Evolutionary conservation across 2,113 vertebrate species (phyloP).

Genomic region (Podocnemis expansa): DNA sequence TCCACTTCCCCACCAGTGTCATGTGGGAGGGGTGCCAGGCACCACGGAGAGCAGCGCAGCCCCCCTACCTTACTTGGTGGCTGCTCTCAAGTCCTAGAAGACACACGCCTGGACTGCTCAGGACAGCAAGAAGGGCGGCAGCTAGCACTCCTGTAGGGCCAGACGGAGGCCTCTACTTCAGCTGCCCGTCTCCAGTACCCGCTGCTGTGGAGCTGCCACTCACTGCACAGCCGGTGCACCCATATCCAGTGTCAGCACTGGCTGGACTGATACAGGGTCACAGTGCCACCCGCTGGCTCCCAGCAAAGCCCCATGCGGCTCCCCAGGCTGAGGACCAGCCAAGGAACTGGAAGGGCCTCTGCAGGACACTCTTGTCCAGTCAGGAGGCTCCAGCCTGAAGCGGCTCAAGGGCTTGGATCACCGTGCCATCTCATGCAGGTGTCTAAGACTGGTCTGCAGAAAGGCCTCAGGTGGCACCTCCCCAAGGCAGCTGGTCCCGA

Average conservation of each 20-base stretch:
- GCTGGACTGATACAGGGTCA: fast-evolving
- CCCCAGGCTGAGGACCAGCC: fast-evolving
- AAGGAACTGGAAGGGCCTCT: fast-evolving
- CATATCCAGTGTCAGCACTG: neutral
- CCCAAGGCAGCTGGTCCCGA: neutral
- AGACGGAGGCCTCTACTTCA: neutral
- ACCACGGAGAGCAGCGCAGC: fast-evolving
- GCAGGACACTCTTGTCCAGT: neutral
- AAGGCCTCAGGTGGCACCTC: neutral
- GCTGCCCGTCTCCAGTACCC: neutral
- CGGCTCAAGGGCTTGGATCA: neutral
- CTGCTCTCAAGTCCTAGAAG: neutral
- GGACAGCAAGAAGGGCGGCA: neutral
- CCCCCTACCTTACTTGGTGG: neutral
- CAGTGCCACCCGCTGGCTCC: constrained; percentile 61
- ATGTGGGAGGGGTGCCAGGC: fast-evolving
- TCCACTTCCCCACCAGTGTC: fast-evolving
- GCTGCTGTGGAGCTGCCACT: neutral
- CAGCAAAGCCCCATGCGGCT: neutral
- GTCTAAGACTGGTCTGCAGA: neutral
- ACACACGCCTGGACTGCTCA: neutral
- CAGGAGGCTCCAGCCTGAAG: neutral
- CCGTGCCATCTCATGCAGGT: neutral
- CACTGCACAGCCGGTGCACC: neutral
- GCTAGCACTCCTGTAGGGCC: fast-evolving